Percentiles rank a stretch among this genome's conserved stretches.
These are phyloP conservation scores for Latrodectus hesperus DNA, from an alignment of 2,888 invertebrate genomes.

Conservation along the genomic window DNA sequence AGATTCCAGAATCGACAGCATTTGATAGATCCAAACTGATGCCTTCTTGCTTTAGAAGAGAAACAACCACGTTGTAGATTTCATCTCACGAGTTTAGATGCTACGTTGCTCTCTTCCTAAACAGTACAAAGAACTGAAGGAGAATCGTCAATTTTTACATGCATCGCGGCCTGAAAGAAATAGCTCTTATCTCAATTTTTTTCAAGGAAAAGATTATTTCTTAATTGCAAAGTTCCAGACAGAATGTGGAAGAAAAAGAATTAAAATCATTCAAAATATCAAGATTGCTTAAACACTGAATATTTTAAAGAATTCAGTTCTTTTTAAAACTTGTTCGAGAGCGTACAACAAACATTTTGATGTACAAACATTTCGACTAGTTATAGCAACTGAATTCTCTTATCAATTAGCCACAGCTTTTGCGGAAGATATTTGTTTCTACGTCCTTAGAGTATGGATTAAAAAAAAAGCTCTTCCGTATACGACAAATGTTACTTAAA, in stretches of 20 bases:
- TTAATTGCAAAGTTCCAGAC: neutral
- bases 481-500: too few species aligned
- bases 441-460: too few species aligned
- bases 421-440: too few species aligned
- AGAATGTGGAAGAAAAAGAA: neutral
- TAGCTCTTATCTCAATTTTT: neutral
- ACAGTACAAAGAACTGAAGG: slow-evolving; percentile 51
- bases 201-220: neutral
- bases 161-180: slow-evolving; percentile 11
- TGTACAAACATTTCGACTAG: too few species aligned
- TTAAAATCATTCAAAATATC: neutral
- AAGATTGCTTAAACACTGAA: too few species aligned
- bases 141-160: neutral
- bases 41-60: slow-evolving; percentile 62
- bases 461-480: too few species aligned
- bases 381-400: too few species aligned
- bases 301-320: too few species aligned
- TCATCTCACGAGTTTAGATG: slow-evolving; percentile 46
- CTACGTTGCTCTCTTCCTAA: slow-evolving; percentile 33
- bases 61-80: slow-evolving; percentile 36
- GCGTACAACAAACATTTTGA: too few species aligned
- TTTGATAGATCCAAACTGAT: slow-evolving; percentile 58
- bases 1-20: slow-evolving; percentile 55
- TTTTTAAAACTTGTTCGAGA: too few species aligned
- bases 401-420: too few species aligned